Evolutionary conservation across 1,140 invertebrate genomes (phyloP).

Genomic region (Zeugodacus cucurbitae): DNA sequence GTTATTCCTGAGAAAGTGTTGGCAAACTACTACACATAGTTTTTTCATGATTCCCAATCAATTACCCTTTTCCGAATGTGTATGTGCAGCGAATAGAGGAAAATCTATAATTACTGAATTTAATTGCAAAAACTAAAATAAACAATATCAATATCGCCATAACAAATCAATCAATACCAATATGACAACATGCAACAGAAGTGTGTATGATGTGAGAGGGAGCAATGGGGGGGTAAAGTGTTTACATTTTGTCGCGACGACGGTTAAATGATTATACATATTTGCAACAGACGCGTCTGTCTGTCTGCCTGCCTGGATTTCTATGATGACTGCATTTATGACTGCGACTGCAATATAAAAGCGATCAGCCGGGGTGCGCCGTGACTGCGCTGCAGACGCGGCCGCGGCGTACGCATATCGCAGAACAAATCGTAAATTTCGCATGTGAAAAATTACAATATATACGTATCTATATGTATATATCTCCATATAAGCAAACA

Average conservation of each 20-base stretch:
- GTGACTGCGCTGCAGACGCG: neutral
- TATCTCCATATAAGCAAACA: neutral
- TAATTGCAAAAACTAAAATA: neutral
- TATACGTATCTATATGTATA: neutral
- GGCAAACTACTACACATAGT: no score
- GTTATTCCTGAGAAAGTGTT: no score
- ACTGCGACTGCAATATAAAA: neutral
- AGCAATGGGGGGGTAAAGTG: neutral
- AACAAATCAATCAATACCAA: neutral
- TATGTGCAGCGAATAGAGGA: no score
- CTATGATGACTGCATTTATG: conserved; percentile 10
- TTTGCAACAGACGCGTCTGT: neutral
- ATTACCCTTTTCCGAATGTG: no score
- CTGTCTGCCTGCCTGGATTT: neutral
- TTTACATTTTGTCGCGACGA: neutral
- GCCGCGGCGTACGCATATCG: neutral
- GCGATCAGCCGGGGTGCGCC: neutral
- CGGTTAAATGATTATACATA: neutral
- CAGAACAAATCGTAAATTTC: neutral
- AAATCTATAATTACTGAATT: neutral
- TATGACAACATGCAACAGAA: neutral
- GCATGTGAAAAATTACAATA: conserved; percentile 1
- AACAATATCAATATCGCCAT: neutral
- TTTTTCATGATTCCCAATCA: no score
- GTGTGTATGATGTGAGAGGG: neutral